A percentile compares a stretch with the other conserved stretches of the same genome.
Conservation (phyloP, 2,113 vertebrate genomes). For the Asarcornis scutulata region DNA sequence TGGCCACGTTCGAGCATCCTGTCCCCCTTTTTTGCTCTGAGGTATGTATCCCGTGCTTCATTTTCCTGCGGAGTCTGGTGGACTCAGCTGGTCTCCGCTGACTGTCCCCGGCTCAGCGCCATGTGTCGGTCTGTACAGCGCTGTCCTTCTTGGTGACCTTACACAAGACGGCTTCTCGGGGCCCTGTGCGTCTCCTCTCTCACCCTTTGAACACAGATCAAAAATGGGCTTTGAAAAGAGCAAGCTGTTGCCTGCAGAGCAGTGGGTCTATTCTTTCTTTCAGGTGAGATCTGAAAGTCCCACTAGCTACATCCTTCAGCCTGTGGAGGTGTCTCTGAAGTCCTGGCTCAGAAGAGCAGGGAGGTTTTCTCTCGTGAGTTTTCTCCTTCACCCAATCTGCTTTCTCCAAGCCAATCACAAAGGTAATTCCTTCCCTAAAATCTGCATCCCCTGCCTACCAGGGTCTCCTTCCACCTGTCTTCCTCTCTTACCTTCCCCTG, state of each 20-base stretch:
- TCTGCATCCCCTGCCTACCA: background rate
- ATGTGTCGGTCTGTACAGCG: background rate
- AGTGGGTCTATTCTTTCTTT: constrained; percentile 17
- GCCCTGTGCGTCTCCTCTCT: constrained; percentile 1
- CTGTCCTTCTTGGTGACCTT: constrained; percentile 48
- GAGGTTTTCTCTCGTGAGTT: background rate
- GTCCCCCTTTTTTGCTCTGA: background rate
- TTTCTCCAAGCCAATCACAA: background rate
- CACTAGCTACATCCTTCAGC: background rate
- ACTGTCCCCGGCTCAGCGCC: background rate
- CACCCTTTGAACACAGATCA: background rate
- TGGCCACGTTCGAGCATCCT: background rate
- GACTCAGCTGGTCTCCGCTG: background rate
- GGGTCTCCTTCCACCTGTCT: background rate
- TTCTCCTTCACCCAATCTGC: constrained; percentile 20
- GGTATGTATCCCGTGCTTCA: accelerated
- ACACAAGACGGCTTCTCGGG: background rate
- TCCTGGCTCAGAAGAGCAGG: background rate
- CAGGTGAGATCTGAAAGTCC: constrained; percentile 29
- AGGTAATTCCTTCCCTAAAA: background rate
- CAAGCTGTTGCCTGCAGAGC: constrained; percentile 9
- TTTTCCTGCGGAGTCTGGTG: background rate
- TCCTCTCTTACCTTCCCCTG: background rate
- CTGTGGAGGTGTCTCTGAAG: background rate
- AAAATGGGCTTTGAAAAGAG: constrained; percentile 48